Base-by-base conservation (phyloP, 37 sponge, comb jelly and placozoan species). In the Beroe ovata region DNA sequence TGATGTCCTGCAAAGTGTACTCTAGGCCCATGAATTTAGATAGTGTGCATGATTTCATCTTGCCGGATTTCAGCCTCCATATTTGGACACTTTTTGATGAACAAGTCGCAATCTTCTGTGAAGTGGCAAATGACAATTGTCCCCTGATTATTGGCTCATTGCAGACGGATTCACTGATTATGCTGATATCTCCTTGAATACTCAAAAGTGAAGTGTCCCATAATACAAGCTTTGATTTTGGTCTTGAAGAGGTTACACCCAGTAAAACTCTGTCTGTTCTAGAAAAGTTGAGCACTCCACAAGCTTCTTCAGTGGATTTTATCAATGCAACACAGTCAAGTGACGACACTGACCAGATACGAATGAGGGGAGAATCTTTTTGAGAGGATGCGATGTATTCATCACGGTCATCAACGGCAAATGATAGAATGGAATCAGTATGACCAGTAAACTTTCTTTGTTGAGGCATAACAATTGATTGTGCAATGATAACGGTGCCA, bases 391-490 rank as follows among this genome's bases (percentile, higher is more conserved):
- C 94, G 60, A 95, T 54, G 47, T 77, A 77, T 29, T 77, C 84
- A 36, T 94, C 71, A 63, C 61, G 60, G 20, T 72, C 63, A 62
- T 90, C 72, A 8, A 54, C 41, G 54, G 69, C 92, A 42, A 93
- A 22, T 0, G 93, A 61, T 1, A 94, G 58, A 37, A 92, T 90
- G 91, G 92, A 93, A 58, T 92, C 92, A 1, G 94, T 92, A 42
- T 97, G 97, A 0, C 97, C 97, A 22, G 93, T 88, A 34, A 95
- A 92, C 34, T 94, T 89, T 41, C 88, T 72, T 60, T 97, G 97
- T 32, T 90, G 14, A 60, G 89, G 61, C 1, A 92, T 66, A 14
- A 8, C 62, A 32, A 92, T 90, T 29, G 92, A 92, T 92, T 92
- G 90, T 61, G 64, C 90, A 36, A 97, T 92, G 25, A 97, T 77